These are phyloP conservation scores for Athalia cordata DNA, from an alignment of 2,888 invertebrate genomes.

Conservation along the genomic window DNA sequence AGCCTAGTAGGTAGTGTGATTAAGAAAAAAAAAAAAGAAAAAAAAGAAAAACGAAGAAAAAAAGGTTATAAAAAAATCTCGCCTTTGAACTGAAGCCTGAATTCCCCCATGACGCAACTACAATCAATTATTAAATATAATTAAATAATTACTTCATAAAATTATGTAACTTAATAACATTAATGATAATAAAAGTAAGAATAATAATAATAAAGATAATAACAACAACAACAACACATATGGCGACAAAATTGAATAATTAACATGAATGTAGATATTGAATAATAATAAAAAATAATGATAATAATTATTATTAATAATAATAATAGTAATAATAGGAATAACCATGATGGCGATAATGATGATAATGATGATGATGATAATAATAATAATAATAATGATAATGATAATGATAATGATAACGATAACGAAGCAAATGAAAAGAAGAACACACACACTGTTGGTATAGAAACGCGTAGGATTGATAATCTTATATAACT, in stretches of 20 bases:
- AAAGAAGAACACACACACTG: slow-evolving; percentile 57
- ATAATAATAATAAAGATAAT: background rate
- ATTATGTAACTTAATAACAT: slow-evolving; percentile 17
- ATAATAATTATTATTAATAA: background rate
- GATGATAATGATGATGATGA: slow-evolving; percentile 39
- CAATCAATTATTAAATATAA: slow-evolving; percentile 70
- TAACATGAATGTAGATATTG: slow-evolving; percentile 43
- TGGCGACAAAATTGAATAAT: slow-evolving; percentile 34
- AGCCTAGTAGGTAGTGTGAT: slow-evolving; percentile 23
- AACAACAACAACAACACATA: slow-evolving; percentile 31
- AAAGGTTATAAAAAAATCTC: slow-evolving; percentile 34
- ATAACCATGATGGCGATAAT: slow-evolving; percentile 47
- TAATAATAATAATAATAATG: slow-evolving; percentile 34
- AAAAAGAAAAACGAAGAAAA: slow-evolving; percentile 43
- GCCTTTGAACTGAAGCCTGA: slow-evolving; percentile 38
- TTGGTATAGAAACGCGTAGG: slow-evolving; percentile 65
- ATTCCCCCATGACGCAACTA: slow-evolving; percentile 54
- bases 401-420: slow-evolving; percentile 47
- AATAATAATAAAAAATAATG: slow-evolving; percentile 28
- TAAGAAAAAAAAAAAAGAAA: slow-evolving; percentile 51
- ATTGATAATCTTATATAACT: slow-evolving; percentile 10
- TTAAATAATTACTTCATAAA: slow-evolving; percentile 20
- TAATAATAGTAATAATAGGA: slow-evolving; percentile 47
- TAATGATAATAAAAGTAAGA: background rate
- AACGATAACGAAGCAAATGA: slow-evolving; percentile 54